Percentiles rank a stretch among this genome's conserved stretches.
phyloP scores from a whole-genome alignment of 2,797 vertebrate species.

The Onychomys torridus region DNA sequence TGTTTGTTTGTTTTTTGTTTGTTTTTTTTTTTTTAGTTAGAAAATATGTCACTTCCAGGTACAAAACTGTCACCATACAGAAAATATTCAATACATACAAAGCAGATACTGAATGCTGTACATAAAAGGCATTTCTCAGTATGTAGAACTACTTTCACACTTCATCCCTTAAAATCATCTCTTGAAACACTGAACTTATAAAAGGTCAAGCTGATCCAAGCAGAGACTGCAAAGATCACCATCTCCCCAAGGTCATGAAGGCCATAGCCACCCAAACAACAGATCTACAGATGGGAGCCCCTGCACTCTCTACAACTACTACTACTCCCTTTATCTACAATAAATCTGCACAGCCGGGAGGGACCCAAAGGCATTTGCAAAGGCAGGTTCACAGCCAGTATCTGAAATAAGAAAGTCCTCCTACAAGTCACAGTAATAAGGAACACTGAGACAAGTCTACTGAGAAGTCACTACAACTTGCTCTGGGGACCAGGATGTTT shows the following conservation, averaged over 20 bases:
- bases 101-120: not conserved
- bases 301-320: not conserved
- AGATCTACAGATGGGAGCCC: not conserved
- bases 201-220: not conserved
- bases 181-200: not conserved
- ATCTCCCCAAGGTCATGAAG: not conserved
- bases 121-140: constrained; percentile 1
- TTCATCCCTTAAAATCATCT: not conserved
- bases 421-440: not conserved
- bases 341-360: not conserved
- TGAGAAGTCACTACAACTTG: not conserved
- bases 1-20: too few species aligned
- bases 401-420: not conserved
- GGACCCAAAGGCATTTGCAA: not conserved
- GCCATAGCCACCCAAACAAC: not conserved
- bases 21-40: not conserved
- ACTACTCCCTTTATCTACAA: not conserved
- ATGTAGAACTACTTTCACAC: not conserved
- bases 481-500: not conserved
- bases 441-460: not conserved
- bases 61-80: not conserved
- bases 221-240: not conserved
- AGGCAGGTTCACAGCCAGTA: not conserved
- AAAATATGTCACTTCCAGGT: not conserved
- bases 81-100: not conserved